Percentiles rank a stretch among this genome's conserved stretches.
Conservation (phyloP, 2,113 vertebrate genomes). For the Phaethornis superciliosus region DNA sequence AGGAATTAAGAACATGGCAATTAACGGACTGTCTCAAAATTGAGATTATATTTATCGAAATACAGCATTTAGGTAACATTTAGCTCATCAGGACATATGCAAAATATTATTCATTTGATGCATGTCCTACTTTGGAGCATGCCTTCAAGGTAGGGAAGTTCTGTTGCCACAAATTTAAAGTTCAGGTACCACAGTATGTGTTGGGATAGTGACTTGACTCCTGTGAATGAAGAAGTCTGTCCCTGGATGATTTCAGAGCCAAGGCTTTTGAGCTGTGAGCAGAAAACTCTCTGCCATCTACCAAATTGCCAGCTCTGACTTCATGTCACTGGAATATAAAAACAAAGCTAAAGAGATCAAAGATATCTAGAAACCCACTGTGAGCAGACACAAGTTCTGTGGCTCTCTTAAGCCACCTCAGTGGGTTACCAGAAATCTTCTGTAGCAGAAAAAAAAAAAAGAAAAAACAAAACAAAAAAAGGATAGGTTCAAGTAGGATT, state of each 20-base stretch:
- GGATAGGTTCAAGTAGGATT: not conserved
- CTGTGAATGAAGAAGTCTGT: not conserved
- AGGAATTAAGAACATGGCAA: not conserved
- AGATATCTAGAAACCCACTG: not conserved
- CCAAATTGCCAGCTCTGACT: not conserved
- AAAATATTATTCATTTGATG: not conserved
- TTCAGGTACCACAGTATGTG: not conserved
- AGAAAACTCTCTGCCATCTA: not conserved
- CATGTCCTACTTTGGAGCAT: not conserved
- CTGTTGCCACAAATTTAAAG: not conserved
- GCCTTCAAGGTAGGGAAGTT: not conserved
- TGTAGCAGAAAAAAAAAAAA: not conserved
- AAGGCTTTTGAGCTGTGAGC: not conserved
- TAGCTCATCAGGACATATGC: not conserved
- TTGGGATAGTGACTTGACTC: not conserved
- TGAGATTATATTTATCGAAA: not conserved
- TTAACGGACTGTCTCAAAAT: not conserved
- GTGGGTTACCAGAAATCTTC: not conserved
- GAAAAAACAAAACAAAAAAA: not conserved
- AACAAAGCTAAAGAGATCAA: not conserved
- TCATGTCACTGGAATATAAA: not conserved
- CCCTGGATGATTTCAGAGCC: not conserved
- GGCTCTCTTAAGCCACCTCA: not conserved
- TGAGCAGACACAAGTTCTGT: not conserved
- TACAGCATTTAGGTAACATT: not conserved